Evolutionary conservation across 2,797 vertebrate species (phyloP), one percentile per base, ranked within the genome.

Genomic region (Pangasius macronema): DNA sequence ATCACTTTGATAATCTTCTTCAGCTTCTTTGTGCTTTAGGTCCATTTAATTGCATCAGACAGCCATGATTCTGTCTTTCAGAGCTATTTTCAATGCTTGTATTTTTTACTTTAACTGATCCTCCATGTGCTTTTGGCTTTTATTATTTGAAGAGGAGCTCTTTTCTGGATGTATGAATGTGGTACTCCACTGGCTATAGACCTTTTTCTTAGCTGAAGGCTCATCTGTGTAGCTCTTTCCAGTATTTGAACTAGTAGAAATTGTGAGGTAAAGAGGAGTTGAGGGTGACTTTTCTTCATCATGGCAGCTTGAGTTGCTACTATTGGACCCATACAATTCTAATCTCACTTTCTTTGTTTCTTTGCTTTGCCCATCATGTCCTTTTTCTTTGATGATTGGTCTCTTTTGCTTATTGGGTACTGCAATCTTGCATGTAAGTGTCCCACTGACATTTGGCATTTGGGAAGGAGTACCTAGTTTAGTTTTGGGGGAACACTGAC

Each of bases 121-220:
- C 76, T 63, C 10, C 0, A 11, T 20, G 3, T 9, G 1, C 24
- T 63, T 55, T 8, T 63, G 61, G 3, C 8, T 11, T 42, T 81
- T 85, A 55, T 53, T 81, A 14, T 24, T 39, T 16, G 36, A 61
- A 59, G 51, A 39, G 13, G 46, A 75, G 3, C 27, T 72, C 2
- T 18, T 57, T 65, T 80, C 55, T 55, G 5, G 10, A 67, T 77
- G 76, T 63, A 88, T 77, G 20, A 87, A 90, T 2, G 87, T 87
- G 39, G 55, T 83, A 7, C 36, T 79, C 90, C 90, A 91, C 46
- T 86, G 76, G 30, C 57, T 85, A 13, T 85, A 88, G 55, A 91
- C 87, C 55, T 91, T 91, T 83, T 87, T 30, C 63, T 75, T 90
- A 1, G 90, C 90, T 24, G 86, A 89, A 53, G 70, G 55, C 70